Evolutionary conservation across 2,888 invertebrate genomes (phyloP).

Genomic region (Polydrusus cervinus): DNA sequence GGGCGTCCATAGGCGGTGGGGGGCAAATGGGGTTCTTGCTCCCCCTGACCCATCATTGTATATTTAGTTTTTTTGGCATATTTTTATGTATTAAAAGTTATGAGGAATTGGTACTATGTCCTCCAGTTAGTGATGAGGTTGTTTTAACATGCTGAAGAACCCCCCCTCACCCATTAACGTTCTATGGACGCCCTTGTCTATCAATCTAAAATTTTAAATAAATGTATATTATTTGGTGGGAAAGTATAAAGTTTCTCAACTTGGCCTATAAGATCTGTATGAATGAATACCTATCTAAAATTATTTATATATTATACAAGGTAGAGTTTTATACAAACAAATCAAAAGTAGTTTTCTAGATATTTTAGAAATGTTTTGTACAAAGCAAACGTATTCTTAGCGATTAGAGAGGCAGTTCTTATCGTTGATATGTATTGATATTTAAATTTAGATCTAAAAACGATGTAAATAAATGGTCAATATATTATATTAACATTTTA

Average conservation of each 20-base stretch:
- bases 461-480: conserved; percentile 70
- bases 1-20: no score
- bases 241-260: conserved; percentile 2
- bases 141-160: no score
- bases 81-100: no score
- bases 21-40: no score
- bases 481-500: conserved; percentile 62
- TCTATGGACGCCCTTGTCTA: no score
- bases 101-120: no score
- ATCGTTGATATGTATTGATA: conserved; percentile 67
- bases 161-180: no score
- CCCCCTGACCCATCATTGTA: no score
- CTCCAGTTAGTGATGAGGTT: no score
- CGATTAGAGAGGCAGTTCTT: conserved; percentile 64
- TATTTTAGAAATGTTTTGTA: conserved; percentile 71
- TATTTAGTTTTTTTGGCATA: no score
- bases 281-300: conserved; percentile 37
- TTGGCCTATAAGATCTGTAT: conserved; percentile 36
- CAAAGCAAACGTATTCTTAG: conserved; percentile 66
- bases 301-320: conserved; percentile 58
- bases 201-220: no score
- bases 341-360: conserved; percentile 72
- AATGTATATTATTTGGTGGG: conserved; percentile 5
- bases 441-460: conserved; percentile 68
- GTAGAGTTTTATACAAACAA: conserved; percentile 71